These are phyloP conservation scores for Microcaecilia unicolor DNA, from an alignment of 2,797 vertebrate genomes.

Conservation along the genomic window DNA sequence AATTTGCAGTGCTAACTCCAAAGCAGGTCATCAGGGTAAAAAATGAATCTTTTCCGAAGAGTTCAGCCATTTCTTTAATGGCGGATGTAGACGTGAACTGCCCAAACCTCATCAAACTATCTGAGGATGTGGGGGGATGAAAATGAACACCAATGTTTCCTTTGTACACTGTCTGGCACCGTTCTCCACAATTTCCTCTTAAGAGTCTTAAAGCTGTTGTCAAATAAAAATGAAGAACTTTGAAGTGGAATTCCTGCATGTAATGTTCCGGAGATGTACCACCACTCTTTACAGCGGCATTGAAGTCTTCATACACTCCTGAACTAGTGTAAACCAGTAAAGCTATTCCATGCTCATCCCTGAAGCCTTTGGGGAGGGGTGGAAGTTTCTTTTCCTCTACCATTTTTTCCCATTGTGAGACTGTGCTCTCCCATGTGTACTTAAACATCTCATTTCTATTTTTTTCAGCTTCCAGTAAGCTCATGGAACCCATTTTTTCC, in stretches of 20 bases:
- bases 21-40: conserved; percentile 43
- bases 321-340: conserved; percentile 34
- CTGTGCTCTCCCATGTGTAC: conserved; percentile 24
- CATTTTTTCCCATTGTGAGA: conserved; percentile 24
- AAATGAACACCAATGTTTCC: conserved; percentile 3
- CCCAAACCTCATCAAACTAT: conserved; percentile 36
- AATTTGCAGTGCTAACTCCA: conserved; percentile 28
- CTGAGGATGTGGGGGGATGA: neutral
- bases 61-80: conserved; percentile 9
- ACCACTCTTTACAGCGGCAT: conserved; percentile 19
- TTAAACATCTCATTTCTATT: neutral
- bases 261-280: conserved; percentile 26
- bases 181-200: conserved; percentile 2
- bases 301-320: conserved; percentile 17
- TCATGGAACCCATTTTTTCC: neutral
- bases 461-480: conserved; percentile 25
- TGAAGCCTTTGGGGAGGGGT: conserved; percentile 24
- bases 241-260: conserved; percentile 33
- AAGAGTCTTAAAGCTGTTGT: conserved; percentile 45
- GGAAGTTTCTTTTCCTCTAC: neutral
- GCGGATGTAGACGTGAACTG: conserved; percentile 37
- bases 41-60: conserved; percentile 31
- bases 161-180: conserved; percentile 23
- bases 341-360: conserved; percentile 20
- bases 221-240: conserved; percentile 50